Conservation (phyloP, 1,140 invertebrate genomes). For the Aphidius ervi region DNA sequence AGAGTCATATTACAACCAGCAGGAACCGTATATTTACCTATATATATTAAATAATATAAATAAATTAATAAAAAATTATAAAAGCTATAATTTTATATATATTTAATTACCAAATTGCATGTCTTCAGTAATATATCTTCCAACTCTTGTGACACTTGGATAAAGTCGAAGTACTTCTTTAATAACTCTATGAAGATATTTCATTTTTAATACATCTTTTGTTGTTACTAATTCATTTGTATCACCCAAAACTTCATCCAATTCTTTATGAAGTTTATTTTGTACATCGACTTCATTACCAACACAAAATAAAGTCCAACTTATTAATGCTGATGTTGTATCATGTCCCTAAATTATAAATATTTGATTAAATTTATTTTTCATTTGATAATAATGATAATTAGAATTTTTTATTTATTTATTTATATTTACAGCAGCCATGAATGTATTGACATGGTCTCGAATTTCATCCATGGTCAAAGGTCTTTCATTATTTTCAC, state of each 20-base stretch:
- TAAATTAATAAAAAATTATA: no score
- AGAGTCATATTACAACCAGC: constrained; percentile 48
- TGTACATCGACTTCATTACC: constrained; percentile 58
- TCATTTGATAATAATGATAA: not conserved
- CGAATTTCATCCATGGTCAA: constrained; percentile 64
- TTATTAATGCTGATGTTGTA: constrained; percentile 61
- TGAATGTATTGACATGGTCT: constrained; percentile 73
- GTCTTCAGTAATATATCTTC: constrained; percentile 46
- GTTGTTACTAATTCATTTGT: constrained; percentile 36
- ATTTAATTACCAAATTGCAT: constrained; percentile 36
- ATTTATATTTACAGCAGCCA: constrained; percentile 63
- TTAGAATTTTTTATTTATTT: not conserved
- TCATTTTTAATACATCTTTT: constrained; percentile 53
- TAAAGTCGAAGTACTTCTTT: constrained; percentile 61
- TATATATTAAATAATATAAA: no score
- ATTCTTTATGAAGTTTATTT: constrained; percentile 60
- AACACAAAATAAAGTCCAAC: constrained; percentile 56
- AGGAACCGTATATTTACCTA: constrained; percentile 40
- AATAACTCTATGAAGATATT: constrained; percentile 62
- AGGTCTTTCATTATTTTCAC: constrained; percentile 49
- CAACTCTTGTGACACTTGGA: constrained; percentile 62
- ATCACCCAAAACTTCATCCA: constrained; percentile 56
- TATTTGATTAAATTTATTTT: not conserved
- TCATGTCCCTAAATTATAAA: constrained; percentile 53
- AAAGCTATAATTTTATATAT: no score